These are phyloP conservation scores for Scaptomyza montana DNA, from an alignment of 1,140 invertebrate genomes.

Conservation along the genomic window DNA sequence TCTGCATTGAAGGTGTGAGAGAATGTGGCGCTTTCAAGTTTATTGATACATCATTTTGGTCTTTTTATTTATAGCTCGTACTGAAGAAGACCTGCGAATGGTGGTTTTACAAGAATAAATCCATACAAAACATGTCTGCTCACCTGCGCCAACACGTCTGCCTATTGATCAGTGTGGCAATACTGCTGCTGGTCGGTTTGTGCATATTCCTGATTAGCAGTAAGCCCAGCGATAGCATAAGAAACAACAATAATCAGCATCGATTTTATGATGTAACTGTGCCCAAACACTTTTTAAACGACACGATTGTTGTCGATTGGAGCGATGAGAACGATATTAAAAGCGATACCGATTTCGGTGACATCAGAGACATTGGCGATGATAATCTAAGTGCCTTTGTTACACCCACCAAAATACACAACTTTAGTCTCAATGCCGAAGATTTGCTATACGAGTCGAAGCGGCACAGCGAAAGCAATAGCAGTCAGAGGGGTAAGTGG, in stretches of 20 bases:
- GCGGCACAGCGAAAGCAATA: constrained; percentile 60
- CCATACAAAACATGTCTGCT: constrained; percentile 73
- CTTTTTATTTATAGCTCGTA: constrained; percentile 62
- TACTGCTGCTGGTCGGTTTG: constrained; percentile 35
- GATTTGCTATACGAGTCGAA: constrained; percentile 83
- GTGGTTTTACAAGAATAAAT: constrained; percentile 69
- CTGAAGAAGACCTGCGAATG: constrained; percentile 77
- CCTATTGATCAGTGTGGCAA: constrained; percentile 18
- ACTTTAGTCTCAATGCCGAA: constrained; percentile 72
- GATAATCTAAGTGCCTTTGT: constrained; percentile 66
- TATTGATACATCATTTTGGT: constrained; percentile 2
- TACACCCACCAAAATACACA: constrained; percentile 71
- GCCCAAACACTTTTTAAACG: constrained; percentile 34
- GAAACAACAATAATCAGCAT: background rate
- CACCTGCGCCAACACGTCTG: constrained; percentile 63
- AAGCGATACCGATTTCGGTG: constrained; percentile 25
- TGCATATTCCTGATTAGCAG: constrained; percentile 10
- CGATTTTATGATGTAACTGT: constrained; percentile 12
- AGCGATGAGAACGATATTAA: constrained; percentile 38
- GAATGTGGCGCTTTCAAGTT: constrained; percentile 44
- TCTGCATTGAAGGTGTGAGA: constrained; percentile 63
- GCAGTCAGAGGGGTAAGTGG: constrained; percentile 61
- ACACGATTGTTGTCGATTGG: constrained; percentile 22
- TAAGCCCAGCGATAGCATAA: background rate
- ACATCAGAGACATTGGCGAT: constrained; percentile 52